Evolutionary conservation across 2,797 vertebrate genomes (phyloP).

Genomic region (Typhlichthys subterraneus): DNA sequence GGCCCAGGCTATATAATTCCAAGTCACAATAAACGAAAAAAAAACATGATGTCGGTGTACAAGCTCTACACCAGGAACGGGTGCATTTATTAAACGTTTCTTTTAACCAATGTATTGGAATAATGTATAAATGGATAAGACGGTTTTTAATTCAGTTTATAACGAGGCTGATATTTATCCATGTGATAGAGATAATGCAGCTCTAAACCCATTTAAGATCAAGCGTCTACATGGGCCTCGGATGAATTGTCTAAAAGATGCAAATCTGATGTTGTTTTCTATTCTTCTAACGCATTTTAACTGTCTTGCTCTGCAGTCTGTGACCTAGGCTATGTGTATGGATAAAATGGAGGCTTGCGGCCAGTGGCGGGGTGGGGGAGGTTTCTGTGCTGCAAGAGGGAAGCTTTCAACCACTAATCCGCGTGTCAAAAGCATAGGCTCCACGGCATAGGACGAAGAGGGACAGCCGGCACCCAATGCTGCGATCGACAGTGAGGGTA

Average conservation of each 20-base stretch:
- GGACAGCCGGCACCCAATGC: constrained; percentile 42
- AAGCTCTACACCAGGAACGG: constrained; percentile 44
- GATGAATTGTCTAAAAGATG: constrained; percentile 25
- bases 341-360: constrained; percentile 26
- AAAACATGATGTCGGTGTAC: constrained; percentile 60
- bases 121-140: constrained; percentile 34
- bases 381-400: constrained; percentile 54
- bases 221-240: constrained; percentile 34
- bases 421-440: constrained; percentile 71
- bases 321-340: constrained; percentile 37
- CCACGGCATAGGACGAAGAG: constrained; percentile 56
- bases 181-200: constrained; percentile 39
- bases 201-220: constrained; percentile 11
- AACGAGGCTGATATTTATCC: constrained; percentile 41
- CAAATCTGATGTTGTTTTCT: constrained; percentile 60
- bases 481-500: background rate
- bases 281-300: constrained; percentile 43
- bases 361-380: constrained; percentile 14
- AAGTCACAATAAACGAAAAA: constrained; percentile 69
- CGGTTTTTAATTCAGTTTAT: constrained; percentile 17
- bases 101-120: constrained; percentile 51
- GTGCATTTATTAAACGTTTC: constrained; percentile 48
- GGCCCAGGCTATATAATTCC: constrained; percentile 55
- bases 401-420: constrained; percentile 75
- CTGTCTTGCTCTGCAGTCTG: constrained; percentile 35